A percentile compares a stretch with the other conserved stretches of the same genome.
These are phyloP conservation scores for Eulemur albifrons DNA, from an alignment of 2,797 vertebrate species.

Conservation along the genomic window DNA sequence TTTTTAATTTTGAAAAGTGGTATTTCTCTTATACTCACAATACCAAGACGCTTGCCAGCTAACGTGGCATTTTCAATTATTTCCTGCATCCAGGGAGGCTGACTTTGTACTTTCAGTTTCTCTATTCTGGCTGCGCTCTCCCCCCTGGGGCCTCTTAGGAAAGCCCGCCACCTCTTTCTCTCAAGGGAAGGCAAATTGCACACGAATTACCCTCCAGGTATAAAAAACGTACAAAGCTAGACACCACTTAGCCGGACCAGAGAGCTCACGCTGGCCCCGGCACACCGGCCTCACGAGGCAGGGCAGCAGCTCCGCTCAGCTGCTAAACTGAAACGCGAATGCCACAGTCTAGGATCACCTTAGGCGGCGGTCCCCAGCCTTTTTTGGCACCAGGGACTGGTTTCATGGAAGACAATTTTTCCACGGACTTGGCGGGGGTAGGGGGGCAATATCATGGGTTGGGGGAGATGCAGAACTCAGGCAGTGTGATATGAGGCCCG, in stretches of 20 bases:
- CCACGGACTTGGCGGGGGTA: no score
- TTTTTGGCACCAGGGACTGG: no score
- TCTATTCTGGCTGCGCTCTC: not conserved
- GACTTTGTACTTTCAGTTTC: not conserved
- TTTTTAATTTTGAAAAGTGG: not conserved
- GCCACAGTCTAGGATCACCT: not conserved
- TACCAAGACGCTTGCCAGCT: not conserved
- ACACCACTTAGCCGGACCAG: not conserved
- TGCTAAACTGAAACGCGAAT: no score
- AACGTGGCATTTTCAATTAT: not conserved
- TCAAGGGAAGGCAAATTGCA: no score
- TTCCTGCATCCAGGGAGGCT: not conserved
- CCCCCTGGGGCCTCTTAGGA: not conserved
- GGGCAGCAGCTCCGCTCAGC: not conserved
- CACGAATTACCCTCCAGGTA: not conserved
- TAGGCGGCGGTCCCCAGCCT: not conserved
- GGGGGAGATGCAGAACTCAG: no score
- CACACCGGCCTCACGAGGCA: fast-evolving
- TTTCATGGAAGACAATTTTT: no score
- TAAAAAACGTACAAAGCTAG: not conserved
- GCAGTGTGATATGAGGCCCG: no score
- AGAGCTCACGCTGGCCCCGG: not conserved
- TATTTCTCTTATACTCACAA: not conserved
- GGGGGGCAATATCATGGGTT: no score
- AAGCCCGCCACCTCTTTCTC: not conserved